Evolutionary conservation across 2,888 invertebrate species (phyloP).

Genomic region (Ganaspis brasiliensis): DNA sequence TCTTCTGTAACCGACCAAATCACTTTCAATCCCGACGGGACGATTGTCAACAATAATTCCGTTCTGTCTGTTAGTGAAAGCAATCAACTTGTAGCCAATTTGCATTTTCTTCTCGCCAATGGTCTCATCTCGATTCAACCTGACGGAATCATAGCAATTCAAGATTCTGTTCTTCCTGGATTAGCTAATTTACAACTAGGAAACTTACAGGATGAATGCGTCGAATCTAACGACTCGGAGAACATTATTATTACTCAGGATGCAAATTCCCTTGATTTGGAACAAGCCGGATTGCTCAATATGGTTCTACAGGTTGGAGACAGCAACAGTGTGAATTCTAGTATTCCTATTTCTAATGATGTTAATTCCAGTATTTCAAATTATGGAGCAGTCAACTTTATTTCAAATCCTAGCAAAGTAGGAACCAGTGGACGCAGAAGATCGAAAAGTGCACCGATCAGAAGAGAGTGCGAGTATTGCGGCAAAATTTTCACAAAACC

Average conservation of each 20-base stretch:
- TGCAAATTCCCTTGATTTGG: constrained; percentile 9
- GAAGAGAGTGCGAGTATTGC: constrained; percentile 79
- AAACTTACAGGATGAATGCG: background rate
- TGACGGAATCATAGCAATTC: constrained; percentile 14
- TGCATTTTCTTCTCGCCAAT: constrained; percentile 73
- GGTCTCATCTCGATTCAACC: constrained; percentile 78
- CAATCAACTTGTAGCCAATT: constrained; percentile 74
- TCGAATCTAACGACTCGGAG: background rate
- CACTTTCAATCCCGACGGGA: constrained; percentile 69
- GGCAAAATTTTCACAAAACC: constrained; percentile 82
- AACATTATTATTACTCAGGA: constrained; percentile 21
- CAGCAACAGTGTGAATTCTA: constrained; percentile 1
- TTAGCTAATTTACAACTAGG: constrained; percentile 31
- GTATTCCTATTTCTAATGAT: constrained; percentile 11
- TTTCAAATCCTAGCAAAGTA: background rate
- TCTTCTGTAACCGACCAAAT: constrained; percentile 66
- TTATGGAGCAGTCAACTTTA: background rate
- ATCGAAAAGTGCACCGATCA: constrained; percentile 51
- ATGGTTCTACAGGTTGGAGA: background rate
- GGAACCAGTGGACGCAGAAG: background rate
- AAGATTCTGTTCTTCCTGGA: constrained; percentile 29
- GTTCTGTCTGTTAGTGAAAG: constrained; percentile 74
- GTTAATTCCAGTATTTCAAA: constrained; percentile 5
- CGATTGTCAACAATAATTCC: constrained; percentile 77
- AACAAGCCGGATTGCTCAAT: constrained; percentile 26